Base-by-base conservation (phyloP, 2,888 invertebrate genomes). In the Cephus rjabovi region DNA sequence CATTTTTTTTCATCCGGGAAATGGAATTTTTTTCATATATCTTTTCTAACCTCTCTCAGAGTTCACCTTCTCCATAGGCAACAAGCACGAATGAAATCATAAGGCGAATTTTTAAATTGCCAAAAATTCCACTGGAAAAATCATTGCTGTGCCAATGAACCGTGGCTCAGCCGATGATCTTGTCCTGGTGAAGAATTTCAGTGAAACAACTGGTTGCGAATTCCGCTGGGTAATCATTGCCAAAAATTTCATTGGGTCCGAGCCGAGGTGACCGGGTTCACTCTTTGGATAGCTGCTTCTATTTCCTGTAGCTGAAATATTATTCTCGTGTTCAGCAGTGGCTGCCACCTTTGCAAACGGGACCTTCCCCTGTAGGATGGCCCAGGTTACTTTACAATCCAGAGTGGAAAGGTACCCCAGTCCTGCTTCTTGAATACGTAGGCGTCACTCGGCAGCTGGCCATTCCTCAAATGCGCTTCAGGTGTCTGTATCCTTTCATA, bases 381-480 rank as follows among this genome's bases (percentile, higher is more conserved):
- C 40, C 23, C 23, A 56, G 6, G 40, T 23, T 56, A 6, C 9
- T 56, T 9, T 23, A 56, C 9, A 9, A 23, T 56, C 40, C 40
- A 56, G 1, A 56, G 23, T 23, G 9, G 40, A 56, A 23, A 56
- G 23, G 23, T 56, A 56, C 40, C 23, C 15, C 9, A 1, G 40
- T 4, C 23, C 23, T 56, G 1, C 9, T 56, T 23, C 6, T 56
- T 74, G 76, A 73, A 77, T 77, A 76, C 56, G 78, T 81, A 80
- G 76, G 75, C 75, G 77, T 76, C 33, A 75, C 74, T 34, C 79
- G 80, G 80, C 81, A 76, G 73, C 34, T 75, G 75, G 35, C 77
- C 81, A 77, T 11, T 69, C n/a, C 76, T 68, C 68, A 80, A 81
- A 79, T 78, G 81, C 79, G 78, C 73, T 79, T 73, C 78, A 77